A percentile compares a stretch with the other conserved stretches of the same genome.
phyloP scores from a whole-genome alignment of 2,888 invertebrate species.

The Tetanocera ferruginea region DNA sequence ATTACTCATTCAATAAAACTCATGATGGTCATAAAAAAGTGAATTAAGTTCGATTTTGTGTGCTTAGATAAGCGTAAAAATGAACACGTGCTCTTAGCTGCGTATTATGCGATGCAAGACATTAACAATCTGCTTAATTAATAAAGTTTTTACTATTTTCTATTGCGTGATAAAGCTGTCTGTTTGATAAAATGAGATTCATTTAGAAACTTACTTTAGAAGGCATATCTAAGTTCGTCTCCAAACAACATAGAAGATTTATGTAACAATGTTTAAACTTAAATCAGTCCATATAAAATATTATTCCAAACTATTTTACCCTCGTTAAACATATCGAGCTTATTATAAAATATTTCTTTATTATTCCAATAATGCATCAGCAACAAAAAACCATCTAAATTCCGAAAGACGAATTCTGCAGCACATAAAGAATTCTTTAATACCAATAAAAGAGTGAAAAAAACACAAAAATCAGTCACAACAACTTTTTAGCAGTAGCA shows the following conservation, averaged over 20 bases:
- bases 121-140: too few relatives aligned
- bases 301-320: neutral
- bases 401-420: constrained; percentile 1
- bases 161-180: too few relatives aligned
- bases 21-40: too few relatives aligned
- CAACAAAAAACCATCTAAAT: constrained; percentile 12
- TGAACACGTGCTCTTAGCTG: too few relatives aligned
- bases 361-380: constrained; percentile 45
- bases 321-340: constrained; percentile 26
- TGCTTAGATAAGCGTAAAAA: too few relatives aligned
- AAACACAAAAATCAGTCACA: neutral
- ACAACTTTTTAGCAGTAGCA: neutral
- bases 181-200: too few relatives aligned
- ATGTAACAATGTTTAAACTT: neutral
- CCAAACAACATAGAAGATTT: neutral
- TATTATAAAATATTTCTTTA: constrained; percentile 52
- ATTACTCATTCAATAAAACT: too few relatives aligned
- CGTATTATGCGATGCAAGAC: too few relatives aligned
- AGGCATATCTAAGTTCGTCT: neutral
- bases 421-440: neutral
- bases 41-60: too few relatives aligned
- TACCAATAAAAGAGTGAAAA: neutral
- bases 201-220: neutral
- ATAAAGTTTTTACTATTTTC: too few relatives aligned
- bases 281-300: neutral